Conservation (phyloP, 2,113 vertebrate species). For the Calidris pygmaea region DNA sequence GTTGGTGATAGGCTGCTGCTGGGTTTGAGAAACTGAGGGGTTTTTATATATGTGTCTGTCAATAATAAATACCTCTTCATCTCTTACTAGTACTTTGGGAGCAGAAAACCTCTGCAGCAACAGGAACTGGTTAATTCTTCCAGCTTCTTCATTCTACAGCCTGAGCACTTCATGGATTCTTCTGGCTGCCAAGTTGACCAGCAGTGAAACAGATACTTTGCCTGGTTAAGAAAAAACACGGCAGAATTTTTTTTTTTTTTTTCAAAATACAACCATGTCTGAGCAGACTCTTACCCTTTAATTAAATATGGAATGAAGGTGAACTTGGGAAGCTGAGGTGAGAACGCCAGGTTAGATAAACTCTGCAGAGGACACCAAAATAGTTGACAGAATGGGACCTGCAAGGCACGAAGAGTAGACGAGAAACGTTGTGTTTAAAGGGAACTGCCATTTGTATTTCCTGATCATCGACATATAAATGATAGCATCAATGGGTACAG, state of each 20-base stretch:
- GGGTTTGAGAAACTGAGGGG: neutral
- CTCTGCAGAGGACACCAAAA: neutral
- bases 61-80: neutral
- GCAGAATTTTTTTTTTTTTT: neutral
- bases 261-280: neutral
- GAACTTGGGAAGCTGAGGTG: neutral
- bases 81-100: neutral
- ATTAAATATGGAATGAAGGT: neutral
- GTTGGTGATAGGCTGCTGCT: neutral
- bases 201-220: neutral
- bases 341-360: neutral
- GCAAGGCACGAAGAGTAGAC: neutral
- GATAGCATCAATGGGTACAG: neutral
- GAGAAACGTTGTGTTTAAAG: neutral
- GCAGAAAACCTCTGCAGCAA: neutral
- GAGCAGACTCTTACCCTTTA: neutral
- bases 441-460: neutral
- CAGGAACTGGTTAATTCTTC: neutral
- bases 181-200: neutral
- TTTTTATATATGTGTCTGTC: neutral
- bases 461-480: neutral
- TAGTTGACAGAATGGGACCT: neutral
- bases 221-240: neutral
- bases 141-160: neutral
- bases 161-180: neutral